Percentiles rank a stretch among this genome's conserved stretches.
These are phyloP conservation scores for Phylloscopus trochilus DNA, from an alignment of 2,113 vertebrate species.

Conservation along the genomic window DNA sequence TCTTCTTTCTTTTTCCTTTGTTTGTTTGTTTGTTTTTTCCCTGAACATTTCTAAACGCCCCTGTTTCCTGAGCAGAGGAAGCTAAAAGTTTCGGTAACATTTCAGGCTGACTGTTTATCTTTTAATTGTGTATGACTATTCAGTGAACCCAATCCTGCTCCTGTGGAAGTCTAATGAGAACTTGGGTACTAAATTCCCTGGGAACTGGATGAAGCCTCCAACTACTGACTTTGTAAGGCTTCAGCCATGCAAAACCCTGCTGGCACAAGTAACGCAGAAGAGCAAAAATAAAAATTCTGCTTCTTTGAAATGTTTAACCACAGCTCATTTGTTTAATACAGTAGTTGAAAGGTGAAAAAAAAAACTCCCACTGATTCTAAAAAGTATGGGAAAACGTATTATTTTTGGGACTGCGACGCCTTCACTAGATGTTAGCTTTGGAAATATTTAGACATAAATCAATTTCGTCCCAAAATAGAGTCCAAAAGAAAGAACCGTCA, in stretches of 20 bases:
- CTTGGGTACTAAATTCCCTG: constrained; percentile 29
- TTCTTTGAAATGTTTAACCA: constrained; percentile 4
- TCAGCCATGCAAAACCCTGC: constrained; percentile 61
- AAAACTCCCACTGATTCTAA: background rate
- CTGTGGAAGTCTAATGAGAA: constrained; percentile 42
- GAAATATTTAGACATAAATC: constrained; percentile 35
- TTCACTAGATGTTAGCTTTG: background rate
- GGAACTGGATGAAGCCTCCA: constrained; percentile 30
- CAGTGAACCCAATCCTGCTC: constrained; percentile 48
- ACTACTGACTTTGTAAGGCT: constrained; percentile 49
- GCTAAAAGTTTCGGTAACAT: constrained; percentile 16
- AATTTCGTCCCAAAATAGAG: constrained; percentile 3
- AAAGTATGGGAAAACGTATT: background rate
- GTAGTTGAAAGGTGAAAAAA: constrained; percentile 12
- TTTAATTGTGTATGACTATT: constrained; percentile 39
- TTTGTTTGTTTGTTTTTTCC: too few species aligned
- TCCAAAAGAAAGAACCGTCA: background rate
- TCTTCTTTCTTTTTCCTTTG: too few species aligned
- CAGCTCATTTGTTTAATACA: background rate
- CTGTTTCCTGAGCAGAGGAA: background rate
- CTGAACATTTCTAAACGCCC: background rate
- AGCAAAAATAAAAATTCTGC: constrained; percentile 43
- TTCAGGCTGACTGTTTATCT: constrained; percentile 34
- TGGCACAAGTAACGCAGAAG: background rate
- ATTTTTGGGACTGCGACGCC: background rate